Base-by-base conservation (phyloP, 2,888 invertebrate genomes). In the Pandemis heparana region DNA sequence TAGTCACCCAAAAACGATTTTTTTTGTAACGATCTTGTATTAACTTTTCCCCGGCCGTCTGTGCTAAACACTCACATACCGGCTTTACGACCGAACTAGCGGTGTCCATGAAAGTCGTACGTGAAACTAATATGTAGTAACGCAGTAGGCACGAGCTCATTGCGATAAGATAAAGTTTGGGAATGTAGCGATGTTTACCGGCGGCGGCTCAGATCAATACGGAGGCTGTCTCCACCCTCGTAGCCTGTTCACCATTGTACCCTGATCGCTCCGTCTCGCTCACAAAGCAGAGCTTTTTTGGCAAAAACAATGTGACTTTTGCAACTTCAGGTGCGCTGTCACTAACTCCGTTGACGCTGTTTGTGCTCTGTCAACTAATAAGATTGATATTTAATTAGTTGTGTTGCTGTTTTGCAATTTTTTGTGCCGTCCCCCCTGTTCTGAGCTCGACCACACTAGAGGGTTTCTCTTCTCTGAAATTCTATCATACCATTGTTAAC, bases 121-220 rank as follows among this genome's bases (percentile, higher is more conserved):
- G 69, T 74, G 69, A 65, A 69, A 64, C 74, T 60, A 74, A 74
- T 74, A 61, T 74, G 73, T 70, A 70, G 69, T 70, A 64, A 69
- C 64, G 64, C 69, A 69, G 73, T 63, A 64, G 69, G 69, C 69
- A 51, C 32, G 38, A 66, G 66, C 68, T 60, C 62, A 73, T 74
- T 60, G 69, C 64, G 69, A 74, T 74, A 69, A 74, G 74, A 74
- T 60, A 79, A 85, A 76, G 82, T 86, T 85, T 77, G 79, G 78
- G 75, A 81, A 83, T 69, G 80, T 81, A 78, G 79, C 79, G 77
- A 81, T 82, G 81, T 83, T 76, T 77, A 74, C 72, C 51, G 77
- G 65, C 78, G 82, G 81, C 81, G 79, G 56, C 56, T 56, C 56
- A 87, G 90, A 92, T 92, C 92, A 89, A 92, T 92, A 92, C 90